A percentile compares a stretch with the other conserved stretches of the same genome.
phyloP scores from a whole-genome alignment of 1,140 invertebrate genomes.

The Ostrea edulis region DNA sequence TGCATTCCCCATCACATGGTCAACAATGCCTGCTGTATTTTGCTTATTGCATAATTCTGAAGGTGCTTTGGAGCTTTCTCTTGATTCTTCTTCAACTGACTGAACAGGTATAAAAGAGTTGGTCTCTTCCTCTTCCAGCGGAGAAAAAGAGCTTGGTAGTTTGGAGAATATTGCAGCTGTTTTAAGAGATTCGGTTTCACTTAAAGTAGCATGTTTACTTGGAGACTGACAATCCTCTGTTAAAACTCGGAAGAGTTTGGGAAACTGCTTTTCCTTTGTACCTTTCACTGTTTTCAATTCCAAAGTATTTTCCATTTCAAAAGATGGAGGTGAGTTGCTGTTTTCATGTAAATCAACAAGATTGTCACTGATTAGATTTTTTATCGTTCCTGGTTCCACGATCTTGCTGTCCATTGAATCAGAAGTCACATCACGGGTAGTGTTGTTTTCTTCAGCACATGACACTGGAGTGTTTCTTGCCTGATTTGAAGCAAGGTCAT shows the following conservation, averaged over 20 bases:
- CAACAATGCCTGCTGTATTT: too few species aligned
- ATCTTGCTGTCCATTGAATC: background rate
- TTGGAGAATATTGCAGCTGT: background rate
- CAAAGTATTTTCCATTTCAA: background rate
- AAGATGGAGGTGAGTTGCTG: background rate
- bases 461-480: background rate
- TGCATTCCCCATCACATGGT: too few species aligned
- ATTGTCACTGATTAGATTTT: background rate
- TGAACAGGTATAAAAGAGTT: background rate
- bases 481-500: background rate
- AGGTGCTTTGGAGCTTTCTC: background rate
- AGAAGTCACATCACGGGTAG: background rate
- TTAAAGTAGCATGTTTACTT: background rate
- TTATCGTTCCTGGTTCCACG: background rate
- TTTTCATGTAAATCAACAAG: background rate
- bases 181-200: background rate
- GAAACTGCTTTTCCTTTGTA: conserved; percentile 5
- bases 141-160: background rate
- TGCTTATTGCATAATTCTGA: background rate
- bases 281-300: background rate
- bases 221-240: background rate
- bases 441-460: background rate
- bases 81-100: background rate
- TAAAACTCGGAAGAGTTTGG: background rate
- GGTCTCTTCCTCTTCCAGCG: background rate